Conservation (phyloP, 1,140 invertebrate species). For the Drosophila pallidifrons region DNA sequence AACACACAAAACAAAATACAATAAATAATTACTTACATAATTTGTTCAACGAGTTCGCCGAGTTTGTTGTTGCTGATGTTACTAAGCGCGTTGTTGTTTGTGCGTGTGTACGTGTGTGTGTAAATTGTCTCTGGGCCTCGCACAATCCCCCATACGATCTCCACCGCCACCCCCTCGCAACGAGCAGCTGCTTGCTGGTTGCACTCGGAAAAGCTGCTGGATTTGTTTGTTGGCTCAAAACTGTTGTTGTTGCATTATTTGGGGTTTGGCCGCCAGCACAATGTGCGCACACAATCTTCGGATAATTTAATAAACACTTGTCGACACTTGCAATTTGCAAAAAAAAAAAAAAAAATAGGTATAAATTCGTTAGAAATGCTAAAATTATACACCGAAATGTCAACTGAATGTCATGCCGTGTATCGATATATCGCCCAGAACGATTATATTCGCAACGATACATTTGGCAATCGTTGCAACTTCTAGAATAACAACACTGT, state of each 20-base stretch:
- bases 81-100: neutral
- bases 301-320: conserved; percentile 17
- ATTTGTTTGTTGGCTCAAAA: conserved; percentile 20
- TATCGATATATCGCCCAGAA: conserved; percentile 41
- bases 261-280: neutral
- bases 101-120: conserved; percentile 6
- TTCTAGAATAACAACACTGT: neutral
- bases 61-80: conserved; percentile 30
- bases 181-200: conserved; percentile 29
- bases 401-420: conserved; percentile 58
- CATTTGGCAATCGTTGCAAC: neutral
- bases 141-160: conserved; percentile 9
- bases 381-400: conserved; percentile 56
- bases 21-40: conserved; percentile 46
- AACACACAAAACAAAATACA: neutral
- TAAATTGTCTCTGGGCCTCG: conserved; percentile 31
- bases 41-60: conserved; percentile 23
- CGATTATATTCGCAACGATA: conserved; percentile 23
- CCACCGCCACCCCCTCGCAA: conserved; percentile 20
- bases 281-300: too few species aligned
- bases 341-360: conserved; percentile 19
- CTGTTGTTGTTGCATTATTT: conserved; percentile 34
- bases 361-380: conserved; percentile 50
- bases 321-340: conserved; percentile 21
- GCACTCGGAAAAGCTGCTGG: conserved; percentile 33